Conservation (phyloP, 2,797 vertebrate genomes). For the Peromyscus attwateri region DNA sequence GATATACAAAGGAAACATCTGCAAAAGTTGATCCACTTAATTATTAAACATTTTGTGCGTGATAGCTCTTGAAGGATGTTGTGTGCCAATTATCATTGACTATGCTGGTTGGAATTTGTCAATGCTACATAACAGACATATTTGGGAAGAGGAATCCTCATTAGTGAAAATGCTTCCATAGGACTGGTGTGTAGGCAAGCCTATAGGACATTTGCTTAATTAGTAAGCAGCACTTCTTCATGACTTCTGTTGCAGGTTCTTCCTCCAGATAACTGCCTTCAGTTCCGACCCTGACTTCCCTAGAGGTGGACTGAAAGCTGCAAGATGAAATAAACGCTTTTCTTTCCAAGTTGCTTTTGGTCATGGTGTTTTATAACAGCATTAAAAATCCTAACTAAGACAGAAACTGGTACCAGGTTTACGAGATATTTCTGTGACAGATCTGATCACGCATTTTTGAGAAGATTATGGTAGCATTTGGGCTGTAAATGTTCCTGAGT, state of each 20-base stretch:
- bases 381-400: background rate
- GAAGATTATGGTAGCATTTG: background rate
- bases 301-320: background rate
- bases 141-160: background rate
- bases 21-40: background rate
- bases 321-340: background rate
- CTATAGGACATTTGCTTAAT: background rate
- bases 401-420: background rate
- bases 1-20: background rate
- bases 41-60: conserved; percentile 6
- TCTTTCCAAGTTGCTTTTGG: background rate
- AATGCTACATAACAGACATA: background rate
- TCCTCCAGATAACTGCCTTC: background rate
- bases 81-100: background rate
- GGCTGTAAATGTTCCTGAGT: background rate
- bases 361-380: background rate
- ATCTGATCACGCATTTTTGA: background rate
- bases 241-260: background rate
- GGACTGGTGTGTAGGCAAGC: background rate
- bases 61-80: background rate
- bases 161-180: background rate
- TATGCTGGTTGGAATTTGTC: background rate
- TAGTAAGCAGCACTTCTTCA: background rate
- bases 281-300: background rate
- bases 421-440: background rate